Evolutionary conservation across 2,797 vertebrate genomes (phyloP).

Genomic region (Gouania willdenowi): DNA sequence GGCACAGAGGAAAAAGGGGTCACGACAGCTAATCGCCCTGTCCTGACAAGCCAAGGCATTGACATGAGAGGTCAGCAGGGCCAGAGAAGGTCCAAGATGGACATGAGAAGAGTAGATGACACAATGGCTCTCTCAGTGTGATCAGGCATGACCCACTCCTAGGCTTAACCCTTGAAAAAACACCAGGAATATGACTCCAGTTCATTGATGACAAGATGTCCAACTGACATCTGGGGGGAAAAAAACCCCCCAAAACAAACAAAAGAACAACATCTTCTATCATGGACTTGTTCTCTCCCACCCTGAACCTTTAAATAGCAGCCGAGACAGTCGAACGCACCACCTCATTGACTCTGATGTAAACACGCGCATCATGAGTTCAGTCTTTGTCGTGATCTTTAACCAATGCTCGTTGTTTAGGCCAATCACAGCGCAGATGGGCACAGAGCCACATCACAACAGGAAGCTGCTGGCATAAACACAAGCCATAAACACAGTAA

Average conservation of each 20-base stretch:
- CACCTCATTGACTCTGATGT: constrained; percentile 48
- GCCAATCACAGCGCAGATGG: constrained; percentile 36
- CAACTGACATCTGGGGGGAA: constrained; percentile 4
- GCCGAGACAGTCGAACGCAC: constrained; percentile 4
- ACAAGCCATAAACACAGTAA: constrained; percentile 47
- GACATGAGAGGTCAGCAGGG: constrained; percentile 59
- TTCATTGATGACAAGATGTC: constrained; percentile 21
- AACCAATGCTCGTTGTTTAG: constrained; percentile 31
- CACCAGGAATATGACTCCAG: constrained; percentile 39
- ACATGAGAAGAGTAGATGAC: constrained; percentile 43
- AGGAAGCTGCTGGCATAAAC: constrained; percentile 67
- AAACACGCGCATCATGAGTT: constrained; percentile 48
- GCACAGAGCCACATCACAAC: constrained; percentile 38
- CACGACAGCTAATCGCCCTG: constrained; percentile 64
- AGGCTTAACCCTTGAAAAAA: constrained; percentile 25
- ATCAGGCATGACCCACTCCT: constrained; percentile 39
- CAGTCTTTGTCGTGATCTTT: constrained; percentile 14
- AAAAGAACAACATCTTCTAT: too few species aligned
- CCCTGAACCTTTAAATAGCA: constrained; percentile 6
- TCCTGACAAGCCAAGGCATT: constrained; percentile 44
- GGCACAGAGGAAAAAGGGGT: constrained; percentile 50
- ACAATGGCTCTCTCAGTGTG: constrained; percentile 59
- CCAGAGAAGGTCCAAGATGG: constrained; percentile 38
- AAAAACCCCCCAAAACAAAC: too few species aligned
- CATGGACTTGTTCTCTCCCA: constrained; percentile 9